phyloP scores from a whole-genome alignment of 2,888 invertebrate genomes.

The Trypoxylon attenuatum region DNA sequence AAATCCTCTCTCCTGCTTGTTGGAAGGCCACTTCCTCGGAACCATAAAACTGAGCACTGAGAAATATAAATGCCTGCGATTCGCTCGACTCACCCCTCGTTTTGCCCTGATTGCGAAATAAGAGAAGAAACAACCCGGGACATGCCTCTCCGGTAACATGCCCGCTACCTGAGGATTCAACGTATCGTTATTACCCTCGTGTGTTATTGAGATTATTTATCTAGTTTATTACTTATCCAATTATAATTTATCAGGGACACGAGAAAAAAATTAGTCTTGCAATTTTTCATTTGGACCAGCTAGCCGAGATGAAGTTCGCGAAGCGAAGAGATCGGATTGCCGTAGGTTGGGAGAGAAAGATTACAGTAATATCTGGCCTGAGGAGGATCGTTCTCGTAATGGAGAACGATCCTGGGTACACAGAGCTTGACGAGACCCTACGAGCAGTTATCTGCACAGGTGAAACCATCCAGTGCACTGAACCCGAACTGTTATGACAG shows the following conservation, averaged over 20 bases:
- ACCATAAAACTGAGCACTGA: background rate
- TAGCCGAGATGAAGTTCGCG: no score
- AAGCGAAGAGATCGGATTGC: no score
- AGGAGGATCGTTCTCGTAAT: no score
- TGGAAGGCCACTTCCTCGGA: background rate
- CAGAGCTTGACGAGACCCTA: background rate
- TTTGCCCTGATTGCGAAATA: background rate
- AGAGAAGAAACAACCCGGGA: background rate
- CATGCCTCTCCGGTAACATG: no score
- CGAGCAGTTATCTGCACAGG: background rate
- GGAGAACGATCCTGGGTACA: no score
- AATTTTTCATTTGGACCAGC: no score
- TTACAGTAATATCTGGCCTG: no score
- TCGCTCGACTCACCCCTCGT: background rate
- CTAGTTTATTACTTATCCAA: background rate
- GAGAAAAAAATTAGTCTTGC: no score
- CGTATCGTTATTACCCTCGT: no score
- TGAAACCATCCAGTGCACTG: slow-evolving; percentile 41
- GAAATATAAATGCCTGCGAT: background rate
- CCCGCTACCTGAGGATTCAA: no score
- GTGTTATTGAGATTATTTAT: background rate
- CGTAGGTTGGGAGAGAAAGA: no score
- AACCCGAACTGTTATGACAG: slow-evolving; percentile 53
- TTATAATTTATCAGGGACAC: background rate
- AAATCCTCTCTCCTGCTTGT: background rate